Evolutionary conservation across 2,888 invertebrate species (phyloP).

Genomic region (Lepidochrysops patricia): DNA sequence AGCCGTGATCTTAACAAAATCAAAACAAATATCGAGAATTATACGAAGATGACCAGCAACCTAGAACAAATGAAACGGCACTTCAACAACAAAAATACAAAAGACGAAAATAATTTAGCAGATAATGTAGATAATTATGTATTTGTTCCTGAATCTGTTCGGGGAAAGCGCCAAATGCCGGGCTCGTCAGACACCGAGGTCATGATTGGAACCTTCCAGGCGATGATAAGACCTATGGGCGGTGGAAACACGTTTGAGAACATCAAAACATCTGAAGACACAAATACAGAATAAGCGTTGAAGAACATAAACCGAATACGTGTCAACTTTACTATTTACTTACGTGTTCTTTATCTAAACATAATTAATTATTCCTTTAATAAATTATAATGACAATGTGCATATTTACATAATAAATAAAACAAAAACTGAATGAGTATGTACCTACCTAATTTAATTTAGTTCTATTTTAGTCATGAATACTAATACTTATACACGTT

Average conservation of each 20-base stretch:
- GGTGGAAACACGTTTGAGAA: not conserved
- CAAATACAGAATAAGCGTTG: not conserved
- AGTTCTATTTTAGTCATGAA: not conserved
- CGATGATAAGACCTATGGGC: conserved; percentile 20
- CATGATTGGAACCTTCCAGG: conserved; percentile 23
- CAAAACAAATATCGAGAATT: conserved; percentile 2
- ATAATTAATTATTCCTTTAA: not conserved
- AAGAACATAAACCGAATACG: not conserved
- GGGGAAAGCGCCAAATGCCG: conserved; percentile 18
- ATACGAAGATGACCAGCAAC: conserved; percentile 1
- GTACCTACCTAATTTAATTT: not conserved
- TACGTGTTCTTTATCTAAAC: not conserved
- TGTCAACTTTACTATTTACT: not conserved
- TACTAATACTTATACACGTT: too few relatives aligned
- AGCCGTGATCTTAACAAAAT: not conserved
- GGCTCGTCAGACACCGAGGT: conserved; percentile 15
- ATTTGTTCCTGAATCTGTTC: not conserved
- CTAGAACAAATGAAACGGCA: conserved; percentile 1
- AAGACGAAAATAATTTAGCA: not conserved
- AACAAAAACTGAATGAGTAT: not conserved
- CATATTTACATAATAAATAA: not conserved
- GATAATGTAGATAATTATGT: not conserved
- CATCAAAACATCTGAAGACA: not conserved
- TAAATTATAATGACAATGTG: not conserved
- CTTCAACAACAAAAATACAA: not conserved